phyloP scores from a whole-genome alignment of 1,140 invertebrate species.

The Penaeus vannamei region DNA sequence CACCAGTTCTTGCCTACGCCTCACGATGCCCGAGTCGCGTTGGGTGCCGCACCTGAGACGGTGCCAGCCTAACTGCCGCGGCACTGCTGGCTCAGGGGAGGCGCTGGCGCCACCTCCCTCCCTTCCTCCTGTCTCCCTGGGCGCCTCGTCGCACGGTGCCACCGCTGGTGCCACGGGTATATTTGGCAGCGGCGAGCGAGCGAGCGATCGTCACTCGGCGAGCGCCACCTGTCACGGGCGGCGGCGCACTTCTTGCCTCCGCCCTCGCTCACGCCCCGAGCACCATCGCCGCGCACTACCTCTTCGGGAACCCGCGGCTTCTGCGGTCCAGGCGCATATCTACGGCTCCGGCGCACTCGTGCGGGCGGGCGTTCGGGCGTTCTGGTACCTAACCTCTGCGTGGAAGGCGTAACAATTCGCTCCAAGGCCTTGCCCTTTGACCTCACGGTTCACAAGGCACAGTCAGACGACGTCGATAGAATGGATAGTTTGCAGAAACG shows the following conservation, averaged over 20 bases:
- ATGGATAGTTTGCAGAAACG: background rate
- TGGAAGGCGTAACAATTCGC: too few species aligned
- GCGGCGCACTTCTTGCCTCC: conserved; percentile 12
- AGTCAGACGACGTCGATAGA: background rate
- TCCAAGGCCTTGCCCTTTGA: background rate
- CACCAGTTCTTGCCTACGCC: conserved; percentile 14
- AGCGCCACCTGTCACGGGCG: conserved; percentile 56
- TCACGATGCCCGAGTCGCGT: background rate
- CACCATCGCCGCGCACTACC: conserved; percentile 24
- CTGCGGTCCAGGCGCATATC: conserved; percentile 40
- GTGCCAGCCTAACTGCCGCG: conserved; percentile 24
- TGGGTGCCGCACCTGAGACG: conserved; percentile 26
- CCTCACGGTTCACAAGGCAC: background rate
- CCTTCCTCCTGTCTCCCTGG: background rate
- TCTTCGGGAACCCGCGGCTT: conserved; percentile 50
- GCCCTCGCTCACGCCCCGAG: conserved; percentile 7
- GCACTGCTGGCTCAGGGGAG: background rate
- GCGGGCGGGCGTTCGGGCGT: background rate
- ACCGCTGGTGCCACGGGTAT: conserved; percentile 28
- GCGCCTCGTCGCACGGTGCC: too few species aligned
- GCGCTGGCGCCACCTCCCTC: conserved; percentile 2
- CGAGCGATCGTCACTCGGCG: background rate
- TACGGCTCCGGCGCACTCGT: background rate
- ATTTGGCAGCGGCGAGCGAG: conserved; percentile 35
- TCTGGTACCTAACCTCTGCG: background rate